phyloP scores from a whole-genome alignment of 2,797 vertebrate genomes.

The Molothrus aeneus region DNA sequence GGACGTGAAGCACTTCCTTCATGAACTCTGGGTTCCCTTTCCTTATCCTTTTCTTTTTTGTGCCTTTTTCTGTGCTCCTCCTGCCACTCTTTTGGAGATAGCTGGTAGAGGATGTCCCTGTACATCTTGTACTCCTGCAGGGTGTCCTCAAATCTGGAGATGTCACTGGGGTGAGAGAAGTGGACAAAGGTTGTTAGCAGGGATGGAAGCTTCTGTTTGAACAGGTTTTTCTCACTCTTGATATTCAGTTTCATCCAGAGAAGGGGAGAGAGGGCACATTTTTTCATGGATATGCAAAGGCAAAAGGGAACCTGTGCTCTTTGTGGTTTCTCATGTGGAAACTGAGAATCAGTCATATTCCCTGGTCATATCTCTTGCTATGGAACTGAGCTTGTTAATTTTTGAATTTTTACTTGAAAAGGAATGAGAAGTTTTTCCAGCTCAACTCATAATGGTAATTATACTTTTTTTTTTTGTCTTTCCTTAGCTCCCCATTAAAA shows the following conservation, averaged over 20 bases:
- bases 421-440: not conserved
- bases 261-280: not conserved
- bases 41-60: not conserved
- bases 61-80: conserved; percentile 69
- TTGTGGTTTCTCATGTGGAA: not conserved
- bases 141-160: conserved; percentile 81
- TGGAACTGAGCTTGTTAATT: not conserved
- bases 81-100: conserved; percentile 89
- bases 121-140: conserved; percentile 84
- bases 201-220: not conserved
- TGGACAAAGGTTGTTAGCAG: not conserved
- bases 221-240: not conserved
- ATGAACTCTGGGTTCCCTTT: not conserved
- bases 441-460: not conserved
- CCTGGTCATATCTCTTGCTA: not conserved
- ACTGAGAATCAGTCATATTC: not conserved
- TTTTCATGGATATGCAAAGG: not conserved
- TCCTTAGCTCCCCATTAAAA: not conserved
- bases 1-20: not conserved
- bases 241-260: not conserved
- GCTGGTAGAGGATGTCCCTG: conserved; percentile 85
- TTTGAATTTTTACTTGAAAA: not conserved
- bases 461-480: not conserved
- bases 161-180: conserved; percentile 77
- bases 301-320: not conserved